Evolutionary conservation across 2,113 vertebrate species (phyloP).

Genomic region (Centropristis striata): DNA sequence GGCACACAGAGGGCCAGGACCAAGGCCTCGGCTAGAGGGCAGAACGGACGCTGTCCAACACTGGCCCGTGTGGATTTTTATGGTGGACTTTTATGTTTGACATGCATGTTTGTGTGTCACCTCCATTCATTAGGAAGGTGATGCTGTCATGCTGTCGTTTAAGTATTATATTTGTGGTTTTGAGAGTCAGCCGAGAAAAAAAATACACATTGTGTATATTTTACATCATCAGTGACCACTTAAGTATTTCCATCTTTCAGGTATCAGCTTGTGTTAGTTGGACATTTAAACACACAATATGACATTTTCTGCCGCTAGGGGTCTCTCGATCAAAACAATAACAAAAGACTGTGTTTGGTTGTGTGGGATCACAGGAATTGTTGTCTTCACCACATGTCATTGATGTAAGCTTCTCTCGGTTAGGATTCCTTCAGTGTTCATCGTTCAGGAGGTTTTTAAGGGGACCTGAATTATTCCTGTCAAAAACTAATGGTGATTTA

Average conservation of each 20-base stretch:
- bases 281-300: no score
- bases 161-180: conserved; percentile 60
- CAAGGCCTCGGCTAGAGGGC: conserved; percentile 79
- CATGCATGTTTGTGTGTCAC: conserved; percentile 50
- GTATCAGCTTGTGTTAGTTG: background rate
- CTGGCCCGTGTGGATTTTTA: conserved; percentile 63
- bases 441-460: no score
- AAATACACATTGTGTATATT: conserved; percentile 43
- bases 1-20: conserved; percentile 83
- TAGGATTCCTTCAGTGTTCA: no score
- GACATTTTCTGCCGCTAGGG: no score
- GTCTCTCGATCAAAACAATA: no score
- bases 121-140: conserved; percentile 43
- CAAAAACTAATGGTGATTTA: no score
- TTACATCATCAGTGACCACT: conserved; percentile 51
- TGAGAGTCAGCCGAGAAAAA: conserved; percentile 29
- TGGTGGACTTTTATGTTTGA: conserved; percentile 67
- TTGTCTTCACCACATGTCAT: no score
- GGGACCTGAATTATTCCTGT: no score
- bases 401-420: no score
- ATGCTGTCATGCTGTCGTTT: conserved; percentile 49
- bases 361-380: no score
- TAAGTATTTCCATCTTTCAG: background rate
- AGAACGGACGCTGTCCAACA: background rate
- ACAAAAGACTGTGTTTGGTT: no score